These are phyloP conservation scores for Axis porcinus DNA, from an alignment of 2,113 vertebrate species.

Conservation along the genomic window DNA sequence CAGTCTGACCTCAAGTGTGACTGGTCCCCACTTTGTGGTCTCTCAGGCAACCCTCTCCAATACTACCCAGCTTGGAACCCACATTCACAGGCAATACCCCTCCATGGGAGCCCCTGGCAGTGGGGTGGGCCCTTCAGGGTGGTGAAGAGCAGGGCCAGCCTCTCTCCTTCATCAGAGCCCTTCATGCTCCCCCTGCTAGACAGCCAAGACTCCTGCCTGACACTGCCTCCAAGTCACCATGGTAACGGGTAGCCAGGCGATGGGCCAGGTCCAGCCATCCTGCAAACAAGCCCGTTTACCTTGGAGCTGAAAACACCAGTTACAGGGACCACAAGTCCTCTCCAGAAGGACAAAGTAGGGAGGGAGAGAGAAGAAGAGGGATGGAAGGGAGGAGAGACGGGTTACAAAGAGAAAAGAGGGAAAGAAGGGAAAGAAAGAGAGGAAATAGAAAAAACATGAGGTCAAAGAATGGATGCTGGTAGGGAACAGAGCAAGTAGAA, in stretches of 20 bases:
- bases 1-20: neutral
- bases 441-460: neutral
- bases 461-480: neutral
- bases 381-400: neutral
- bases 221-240: slow-evolving; percentile 76
- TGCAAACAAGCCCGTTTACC: slow-evolving; percentile 67
- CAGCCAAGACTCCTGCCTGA: slow-evolving; percentile 71
- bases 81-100: neutral
- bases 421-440: neutral
- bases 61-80: neutral
- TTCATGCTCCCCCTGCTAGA: slow-evolving; percentile 70
- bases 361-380: neutral
- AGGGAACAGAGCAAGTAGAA: neutral
- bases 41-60: neutral
- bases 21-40: neutral
- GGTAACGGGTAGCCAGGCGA: slow-evolving; percentile 72
- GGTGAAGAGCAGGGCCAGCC: slow-evolving; percentile 34
- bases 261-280: slow-evolving; percentile 68
- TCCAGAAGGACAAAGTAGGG: neutral
- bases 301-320: neutral
- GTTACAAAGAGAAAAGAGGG: neutral
- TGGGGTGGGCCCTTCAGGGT: neutral
- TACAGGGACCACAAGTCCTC: neutral
- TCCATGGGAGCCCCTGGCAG: neutral
- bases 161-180: slow-evolving; percentile 73